A percentile compares a stretch with the other conserved stretches of the same genome.
Conservation (phyloP, 2,888 invertebrate species). For the Apotomis capreana region DNA sequence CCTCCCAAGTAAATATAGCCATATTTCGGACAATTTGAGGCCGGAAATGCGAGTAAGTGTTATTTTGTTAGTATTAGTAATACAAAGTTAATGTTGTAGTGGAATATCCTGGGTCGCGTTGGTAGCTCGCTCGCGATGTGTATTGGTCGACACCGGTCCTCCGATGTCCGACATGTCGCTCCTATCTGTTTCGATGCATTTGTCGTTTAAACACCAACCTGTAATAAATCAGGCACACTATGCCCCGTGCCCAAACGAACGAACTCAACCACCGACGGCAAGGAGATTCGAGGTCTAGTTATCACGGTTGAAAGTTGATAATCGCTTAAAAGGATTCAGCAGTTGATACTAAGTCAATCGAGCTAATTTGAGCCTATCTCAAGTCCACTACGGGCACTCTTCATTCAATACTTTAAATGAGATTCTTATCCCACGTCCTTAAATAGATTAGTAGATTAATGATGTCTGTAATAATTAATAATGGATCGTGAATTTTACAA, state of each 20-base stretch:
- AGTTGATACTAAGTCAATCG: constrained; percentile 46
- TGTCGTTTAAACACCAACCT: constrained; percentile 84
- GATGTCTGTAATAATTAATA: constrained; percentile 84
- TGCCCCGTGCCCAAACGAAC: constrained; percentile 48
- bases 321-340: constrained; percentile 37
- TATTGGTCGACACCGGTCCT: constrained; percentile 80
- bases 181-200: constrained; percentile 84
- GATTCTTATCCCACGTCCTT: constrained; percentile 83
- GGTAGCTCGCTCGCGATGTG: constrained; percentile 57
- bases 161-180: constrained; percentile 82
- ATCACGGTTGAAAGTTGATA: constrained; percentile 36
- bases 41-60: too few relatives aligned
- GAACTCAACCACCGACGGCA: constrained; percentile 45
- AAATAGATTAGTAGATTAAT: constrained; percentile 84
- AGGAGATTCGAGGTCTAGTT: constrained; percentile 46
- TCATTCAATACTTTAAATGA: constrained; percentile 84
- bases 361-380: constrained; percentile 81
- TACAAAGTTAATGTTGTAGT: not conserved
- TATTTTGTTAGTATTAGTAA: not conserved
- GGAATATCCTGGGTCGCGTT: constrained; percentile 60
- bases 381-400: constrained; percentile 81
- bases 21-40: too few relatives aligned
- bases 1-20: too few relatives aligned
- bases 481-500: constrained; percentile 83
- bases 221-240: constrained; percentile 79